Evolutionary conservation across 2,113 vertebrate species (phyloP).

Genomic region (Entomyzon cyanotis): DNA sequence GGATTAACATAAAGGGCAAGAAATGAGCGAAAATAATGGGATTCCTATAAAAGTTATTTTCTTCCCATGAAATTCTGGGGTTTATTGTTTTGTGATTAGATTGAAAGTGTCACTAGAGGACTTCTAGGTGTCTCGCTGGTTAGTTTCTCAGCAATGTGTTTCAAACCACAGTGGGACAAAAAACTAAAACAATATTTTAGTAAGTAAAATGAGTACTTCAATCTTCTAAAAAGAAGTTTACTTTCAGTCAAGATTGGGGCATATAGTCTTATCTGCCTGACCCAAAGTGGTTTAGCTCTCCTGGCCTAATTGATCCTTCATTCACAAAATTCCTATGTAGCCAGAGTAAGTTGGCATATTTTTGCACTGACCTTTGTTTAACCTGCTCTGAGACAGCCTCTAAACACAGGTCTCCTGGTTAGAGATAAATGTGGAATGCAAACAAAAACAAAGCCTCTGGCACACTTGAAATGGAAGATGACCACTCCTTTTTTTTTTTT

Average conservation of each 20-base stretch:
- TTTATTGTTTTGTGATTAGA: background rate
- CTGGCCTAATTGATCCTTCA: background rate
- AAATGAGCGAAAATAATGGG: background rate
- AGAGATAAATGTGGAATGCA: conserved; percentile 54
- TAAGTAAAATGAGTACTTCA: background rate
- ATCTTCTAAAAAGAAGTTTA: background rate
- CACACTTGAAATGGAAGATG: conserved; percentile 34
- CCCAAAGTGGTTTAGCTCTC: background rate
- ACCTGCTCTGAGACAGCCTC: conserved; percentile 29
- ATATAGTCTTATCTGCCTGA: conserved; percentile 20
- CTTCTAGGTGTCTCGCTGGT: background rate
- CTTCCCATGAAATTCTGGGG: background rate
- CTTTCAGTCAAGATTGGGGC: background rate
- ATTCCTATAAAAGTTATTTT: background rate
- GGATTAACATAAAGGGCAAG: background rate
- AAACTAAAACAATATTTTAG: background rate
- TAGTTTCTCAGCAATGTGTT: background rate
- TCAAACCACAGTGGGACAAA: background rate
- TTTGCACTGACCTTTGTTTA: conserved; percentile 53
- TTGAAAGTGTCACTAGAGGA: background rate
- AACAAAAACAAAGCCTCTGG: conserved; percentile 61
- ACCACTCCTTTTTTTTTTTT: background rate
- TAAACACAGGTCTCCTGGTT: conserved; percentile 12
- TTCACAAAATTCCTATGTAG: conserved; percentile 42
- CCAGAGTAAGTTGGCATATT: background rate